Evolutionary conservation across 2,888 invertebrate species (phyloP).

Genomic region (Dromius quadrimaculatus): DNA sequence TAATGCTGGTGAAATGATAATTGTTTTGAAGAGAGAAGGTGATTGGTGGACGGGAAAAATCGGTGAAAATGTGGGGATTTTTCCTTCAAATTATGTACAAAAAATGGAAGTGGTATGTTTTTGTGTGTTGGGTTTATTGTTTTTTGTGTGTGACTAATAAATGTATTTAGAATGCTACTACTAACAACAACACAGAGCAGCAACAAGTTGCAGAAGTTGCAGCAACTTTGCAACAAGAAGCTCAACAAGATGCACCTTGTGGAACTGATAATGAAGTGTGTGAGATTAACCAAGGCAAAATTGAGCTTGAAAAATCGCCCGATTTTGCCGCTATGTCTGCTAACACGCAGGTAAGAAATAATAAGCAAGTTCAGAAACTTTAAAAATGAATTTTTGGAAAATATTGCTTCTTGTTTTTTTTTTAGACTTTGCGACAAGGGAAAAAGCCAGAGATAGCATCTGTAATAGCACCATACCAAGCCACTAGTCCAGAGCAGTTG

Average conservation of each 20-base stretch:
- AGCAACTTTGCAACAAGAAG: conserved; percentile 52
- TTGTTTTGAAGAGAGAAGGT: conserved; percentile 90
- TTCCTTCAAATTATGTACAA: conserved; percentile 97
- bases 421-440: conserved; percentile 71
- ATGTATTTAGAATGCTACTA: conserved; percentile 52
- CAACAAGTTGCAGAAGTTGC: conserved; percentile 40
- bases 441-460: conserved; percentile 93
- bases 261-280: conserved; percentile 64
- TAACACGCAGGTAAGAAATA: conserved; percentile 60
- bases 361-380: too few relatives aligned
- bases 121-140: conserved; percentile 34
- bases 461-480: conserved; percentile 93
- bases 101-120: conserved; percentile 68
- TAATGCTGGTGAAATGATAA: conserved; percentile 86
- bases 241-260: conserved; percentile 52
- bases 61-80: conserved; percentile 85
- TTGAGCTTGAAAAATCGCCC: conserved; percentile 66
- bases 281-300: conserved; percentile 67
- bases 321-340: conserved; percentile 67
- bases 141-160: conserved; percentile 45
- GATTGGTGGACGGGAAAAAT: conserved; percentile 99
- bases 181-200: conserved; percentile 50
- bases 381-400: neutral
- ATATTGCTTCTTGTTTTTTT: conserved; percentile 55
- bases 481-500: conserved; percentile 92